Base-by-base conservation (phyloP, 2,888 invertebrate genomes). In the Mesochorus sp. region DNA sequence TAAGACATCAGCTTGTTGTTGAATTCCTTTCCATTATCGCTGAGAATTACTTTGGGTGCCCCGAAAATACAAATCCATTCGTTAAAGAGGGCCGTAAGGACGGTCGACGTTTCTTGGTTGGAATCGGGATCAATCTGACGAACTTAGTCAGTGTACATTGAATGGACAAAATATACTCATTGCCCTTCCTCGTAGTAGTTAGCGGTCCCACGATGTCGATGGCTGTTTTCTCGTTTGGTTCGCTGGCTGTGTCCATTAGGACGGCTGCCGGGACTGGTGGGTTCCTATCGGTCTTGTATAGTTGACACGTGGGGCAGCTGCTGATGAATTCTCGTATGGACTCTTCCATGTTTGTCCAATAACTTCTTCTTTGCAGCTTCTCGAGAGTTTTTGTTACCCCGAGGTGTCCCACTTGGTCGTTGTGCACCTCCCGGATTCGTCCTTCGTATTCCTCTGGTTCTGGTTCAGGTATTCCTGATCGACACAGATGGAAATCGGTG, bases 51-150 rank as follows among this genome's bases (percentile, higher is more conserved):
- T 10, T 10, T 5, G 1, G 31, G 31, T 31, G 57, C 26, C 0
- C 74, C 74, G 34, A 42, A 55, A 8, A 39, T 47, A 0, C 24
- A 21, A 2, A 71, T 24, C 10, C 57, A 64, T 3, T 71, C 26
- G 8, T 39, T n/a, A 24, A 71, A 24, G 1, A 66, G 12, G 5
- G 0, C 2, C 0, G 12, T 14, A 26, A 31, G 4, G 12, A 66
- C 28, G 82, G 83, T 4, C 73, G 64, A 0, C 85, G 79, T 17
- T 37, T 80, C 8, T 80, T 70, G 17, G 87, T 79, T 59, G 66
- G 71, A 3, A 86, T 14, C 0, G 86, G 78, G 4, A 81, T 61
- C 0, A 82, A 79, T 31, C 80, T 76, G 0, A 79, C 72, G 34
- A 73, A 86, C 4, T 75, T 70, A 1, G n/a, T n/a, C n/a, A n/a